Percentiles rank a stretch among this genome's conserved stretches.
Conservation (phyloP, 2,888 invertebrate species). For the Cecidostiba fungosa region DNA sequence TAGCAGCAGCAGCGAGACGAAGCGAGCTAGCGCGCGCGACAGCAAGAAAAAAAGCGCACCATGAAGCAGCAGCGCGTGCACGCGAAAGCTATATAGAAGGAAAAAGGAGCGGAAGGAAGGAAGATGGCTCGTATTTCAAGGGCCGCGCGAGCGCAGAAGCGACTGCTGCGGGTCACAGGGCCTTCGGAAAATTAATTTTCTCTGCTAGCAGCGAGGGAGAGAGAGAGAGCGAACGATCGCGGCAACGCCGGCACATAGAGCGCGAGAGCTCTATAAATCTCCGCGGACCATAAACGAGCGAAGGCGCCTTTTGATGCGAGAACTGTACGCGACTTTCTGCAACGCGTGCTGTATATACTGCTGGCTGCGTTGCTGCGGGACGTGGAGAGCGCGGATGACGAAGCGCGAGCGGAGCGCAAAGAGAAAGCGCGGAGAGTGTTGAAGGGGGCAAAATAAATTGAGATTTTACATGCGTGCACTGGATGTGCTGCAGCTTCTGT, state of each 20-base stretch:
- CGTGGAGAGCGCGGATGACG: constrained; percentile 16
- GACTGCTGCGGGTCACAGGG: constrained; percentile 41
- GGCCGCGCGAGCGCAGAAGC: constrained; percentile 51
- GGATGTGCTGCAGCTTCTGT: neutral
- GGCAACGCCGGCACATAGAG: constrained; percentile 11
- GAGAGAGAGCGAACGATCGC: constrained; percentile 29
- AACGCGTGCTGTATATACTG: neutral
- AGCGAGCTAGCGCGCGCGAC: constrained; percentile 1
- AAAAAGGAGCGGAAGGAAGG: constrained; percentile 66
- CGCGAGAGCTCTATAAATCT: constrained; percentile 67
- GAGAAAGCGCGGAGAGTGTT: constrained; percentile 4
- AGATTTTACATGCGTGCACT: constrained; percentile 1
- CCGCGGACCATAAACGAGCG: constrained; percentile 75
- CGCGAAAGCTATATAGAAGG: constrained; percentile 58
- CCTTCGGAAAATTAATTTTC: constrained; percentile 63
- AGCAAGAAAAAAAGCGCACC: constrained; percentile 9
- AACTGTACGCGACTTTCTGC: constrained; percentile 15
- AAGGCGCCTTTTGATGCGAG: constrained; percentile 59
- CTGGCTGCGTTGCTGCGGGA: neutral
- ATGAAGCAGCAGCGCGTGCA: constrained; percentile 60
- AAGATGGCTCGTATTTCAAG: constrained; percentile 68
- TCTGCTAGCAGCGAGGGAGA: constrained; percentile 59
- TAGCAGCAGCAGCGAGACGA: constrained; percentile 4
- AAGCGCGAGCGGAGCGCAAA: constrained; percentile 17
- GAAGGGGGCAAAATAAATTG: constrained; percentile 47